Percentiles rank a stretch among this genome's conserved stretches.
phyloP scores from a whole-genome alignment of 2,888 invertebrate genomes.

The Platycnemis pennipes region DNA sequence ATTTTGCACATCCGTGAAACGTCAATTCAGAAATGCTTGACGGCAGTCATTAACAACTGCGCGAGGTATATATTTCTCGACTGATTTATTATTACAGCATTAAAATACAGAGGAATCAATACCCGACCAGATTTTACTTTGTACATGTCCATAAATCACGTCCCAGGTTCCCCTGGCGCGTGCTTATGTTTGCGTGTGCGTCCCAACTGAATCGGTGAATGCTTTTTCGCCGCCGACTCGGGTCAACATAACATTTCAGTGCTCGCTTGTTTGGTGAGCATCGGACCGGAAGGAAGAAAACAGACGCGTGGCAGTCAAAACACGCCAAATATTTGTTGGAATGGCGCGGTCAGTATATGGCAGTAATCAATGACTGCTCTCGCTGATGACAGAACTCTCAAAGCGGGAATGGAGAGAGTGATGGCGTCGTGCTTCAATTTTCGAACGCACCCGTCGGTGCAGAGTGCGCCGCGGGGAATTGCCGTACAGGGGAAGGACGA shows the following conservation, averaged over 20 bases:
- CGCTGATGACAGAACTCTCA: conserved; percentile 15
- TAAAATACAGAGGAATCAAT: background rate
- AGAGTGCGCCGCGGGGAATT: background rate
- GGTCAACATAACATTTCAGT: conserved; percentile 32
- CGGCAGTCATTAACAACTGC: background rate
- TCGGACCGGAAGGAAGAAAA: conserved; percentile 26
- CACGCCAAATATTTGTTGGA: conserved; percentile 25
- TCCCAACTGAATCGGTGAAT: background rate
- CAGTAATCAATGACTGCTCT: conserved; percentile 6
- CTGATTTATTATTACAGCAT: conserved; percentile 18
- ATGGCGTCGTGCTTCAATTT: background rate
- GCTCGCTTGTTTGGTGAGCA: background rate
- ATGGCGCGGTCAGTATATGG: conserved; percentile 31
- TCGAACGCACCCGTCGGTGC: background rate
- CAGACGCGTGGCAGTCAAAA: conserved; percentile 25
- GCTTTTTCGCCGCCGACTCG: conserved; percentile 5
- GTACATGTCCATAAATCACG: background rate
- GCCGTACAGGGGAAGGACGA: background rate
- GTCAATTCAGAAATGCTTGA: background rate
- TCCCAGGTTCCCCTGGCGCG: background rate
- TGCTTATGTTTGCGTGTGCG: background rate
- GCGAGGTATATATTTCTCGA: background rate
- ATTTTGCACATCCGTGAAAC: background rate
- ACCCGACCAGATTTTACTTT: background rate
- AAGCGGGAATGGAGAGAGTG: background rate